These are phyloP conservation scores for Tapirus indicus DNA, from an alignment of 2,797 vertebrate species.

Conservation along the genomic window DNA sequence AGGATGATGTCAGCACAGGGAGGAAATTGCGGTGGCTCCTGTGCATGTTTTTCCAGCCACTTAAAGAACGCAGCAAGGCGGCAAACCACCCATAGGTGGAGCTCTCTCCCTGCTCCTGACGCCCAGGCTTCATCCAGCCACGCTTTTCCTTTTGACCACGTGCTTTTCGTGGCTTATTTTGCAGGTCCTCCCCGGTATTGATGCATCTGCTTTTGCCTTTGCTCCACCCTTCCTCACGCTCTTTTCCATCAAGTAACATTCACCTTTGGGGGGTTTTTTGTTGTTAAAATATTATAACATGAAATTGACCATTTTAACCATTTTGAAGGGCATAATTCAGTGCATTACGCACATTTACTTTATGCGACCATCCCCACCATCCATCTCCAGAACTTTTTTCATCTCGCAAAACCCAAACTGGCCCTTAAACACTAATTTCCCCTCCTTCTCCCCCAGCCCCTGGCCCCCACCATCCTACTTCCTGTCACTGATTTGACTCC, in stretches of 20 bases:
- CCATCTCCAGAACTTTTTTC: background rate
- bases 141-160: background rate
- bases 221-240: background rate
- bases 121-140: too few species aligned
- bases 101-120: too few species aligned
- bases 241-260: background rate
- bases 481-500: background rate
- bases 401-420: background rate
- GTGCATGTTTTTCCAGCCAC: background rate
- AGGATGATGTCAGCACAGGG: background rate
- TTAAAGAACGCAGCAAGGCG: background rate
- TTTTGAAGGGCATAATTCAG: background rate
- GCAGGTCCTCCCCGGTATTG: fast-evolving
- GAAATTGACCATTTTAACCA: background rate
- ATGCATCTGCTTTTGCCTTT: background rate
- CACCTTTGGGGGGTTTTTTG: background rate
- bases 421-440: too few species aligned
- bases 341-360: background rate
- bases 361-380: background rate
- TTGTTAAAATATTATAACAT: background rate
- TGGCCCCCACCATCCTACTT: background rate
- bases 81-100: background rate
- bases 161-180: background rate
- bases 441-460: too few species aligned
- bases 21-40: background rate